These are phyloP conservation scores for Cossypha niveicapilla DNA, from an alignment of 2,797 vertebrate species.

Conservation along the genomic window DNA sequence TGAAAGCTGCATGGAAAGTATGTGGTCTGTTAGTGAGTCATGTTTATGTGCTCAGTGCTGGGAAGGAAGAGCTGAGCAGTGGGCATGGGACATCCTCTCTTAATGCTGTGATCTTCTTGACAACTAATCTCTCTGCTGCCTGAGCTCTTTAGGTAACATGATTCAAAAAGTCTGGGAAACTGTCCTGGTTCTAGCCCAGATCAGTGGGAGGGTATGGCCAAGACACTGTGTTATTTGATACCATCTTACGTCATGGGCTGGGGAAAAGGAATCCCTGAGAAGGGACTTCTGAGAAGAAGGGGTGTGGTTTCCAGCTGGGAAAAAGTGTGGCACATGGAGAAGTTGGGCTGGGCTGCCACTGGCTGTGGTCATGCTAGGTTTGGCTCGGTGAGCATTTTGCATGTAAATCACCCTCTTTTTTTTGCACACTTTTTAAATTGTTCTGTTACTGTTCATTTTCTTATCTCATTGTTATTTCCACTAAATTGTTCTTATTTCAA, in stretches of 20 bases:
- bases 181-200: background rate
- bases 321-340: background rate
- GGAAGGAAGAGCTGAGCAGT: background rate
- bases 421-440: background rate
- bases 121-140: background rate
- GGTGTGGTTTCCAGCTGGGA: background rate
- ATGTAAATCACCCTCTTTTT: background rate
- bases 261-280: background rate
- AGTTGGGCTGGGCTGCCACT: background rate
- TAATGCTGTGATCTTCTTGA: background rate
- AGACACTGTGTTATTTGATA: background rate
- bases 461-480: background rate
- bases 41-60: background rate
- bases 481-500: background rate
- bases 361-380: no score
- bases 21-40: background rate
- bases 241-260: background rate
- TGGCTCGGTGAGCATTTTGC: background rate
- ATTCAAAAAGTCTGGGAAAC: background rate
- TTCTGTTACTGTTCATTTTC: background rate
- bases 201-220: background rate
- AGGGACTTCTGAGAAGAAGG: background rate
- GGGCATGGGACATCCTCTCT: background rate
- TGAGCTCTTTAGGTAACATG: background rate
- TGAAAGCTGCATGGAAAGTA: background rate